A percentile compares a stretch with the other conserved stretches of the same genome.
These are phyloP conservation scores for Callorhinus ursinus DNA, from an alignment of 2,113 vertebrate genomes.

Conservation along the genomic window DNA sequence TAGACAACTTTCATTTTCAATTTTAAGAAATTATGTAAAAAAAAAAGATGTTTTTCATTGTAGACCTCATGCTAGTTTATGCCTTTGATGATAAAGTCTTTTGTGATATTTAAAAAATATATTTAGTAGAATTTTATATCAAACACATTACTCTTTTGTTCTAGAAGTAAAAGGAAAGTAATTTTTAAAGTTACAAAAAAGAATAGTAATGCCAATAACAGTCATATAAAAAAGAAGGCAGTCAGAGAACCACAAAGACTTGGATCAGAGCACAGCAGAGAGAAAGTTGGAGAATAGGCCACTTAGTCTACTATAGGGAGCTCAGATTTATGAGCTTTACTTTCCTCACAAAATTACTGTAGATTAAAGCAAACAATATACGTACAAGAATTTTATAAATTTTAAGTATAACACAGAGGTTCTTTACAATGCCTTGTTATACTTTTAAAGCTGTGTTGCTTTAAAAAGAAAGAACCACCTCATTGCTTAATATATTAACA, in stretches of 20 bases:
- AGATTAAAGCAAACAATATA: constrained; percentile 15
- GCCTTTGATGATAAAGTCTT: constrained; percentile 12
- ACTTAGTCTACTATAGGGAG: not conserved
- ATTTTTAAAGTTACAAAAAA: not conserved
- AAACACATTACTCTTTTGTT: not conserved
- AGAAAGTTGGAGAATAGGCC: not conserved
- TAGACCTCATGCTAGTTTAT: constrained; percentile 7
- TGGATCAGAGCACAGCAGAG: not conserved
- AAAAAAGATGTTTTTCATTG: not conserved
- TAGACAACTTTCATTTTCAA: constrained; percentile 49
- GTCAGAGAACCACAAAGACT: not conserved
- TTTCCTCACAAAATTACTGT: not conserved
- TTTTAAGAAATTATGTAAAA: constrained; percentile 61
- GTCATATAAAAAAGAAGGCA: not conserved
- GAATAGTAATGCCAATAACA: not conserved
- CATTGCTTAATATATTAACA: not conserved
- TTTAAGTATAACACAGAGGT: not conserved
- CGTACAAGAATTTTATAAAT: constrained; percentile 1
- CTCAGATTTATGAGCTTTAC: not conserved
- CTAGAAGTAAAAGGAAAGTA: constrained; percentile 30
- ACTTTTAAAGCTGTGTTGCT: not conserved
- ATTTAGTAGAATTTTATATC: constrained; percentile 34
- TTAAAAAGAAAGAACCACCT: not conserved
- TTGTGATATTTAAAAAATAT: constrained; percentile 20
- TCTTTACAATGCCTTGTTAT: constrained; percentile 7